Base-by-base conservation (phyloP, 2,113 vertebrate species). In the Spermophilus dauricus region DNA sequence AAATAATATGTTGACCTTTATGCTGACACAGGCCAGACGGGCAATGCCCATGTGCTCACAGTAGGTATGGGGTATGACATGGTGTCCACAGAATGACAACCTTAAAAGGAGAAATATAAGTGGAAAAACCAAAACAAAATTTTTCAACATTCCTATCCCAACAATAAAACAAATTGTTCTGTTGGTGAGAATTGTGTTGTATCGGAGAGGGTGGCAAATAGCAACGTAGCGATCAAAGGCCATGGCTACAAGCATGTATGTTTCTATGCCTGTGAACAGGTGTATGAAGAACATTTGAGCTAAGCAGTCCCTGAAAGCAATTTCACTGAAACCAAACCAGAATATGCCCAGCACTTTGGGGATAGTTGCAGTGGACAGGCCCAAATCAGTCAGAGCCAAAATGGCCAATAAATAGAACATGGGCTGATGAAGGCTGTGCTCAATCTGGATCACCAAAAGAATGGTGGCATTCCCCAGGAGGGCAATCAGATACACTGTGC, bases 281-380 rank as follows among this genome's bases (percentile, higher is more conserved):
- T 95, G 90, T 81, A 93, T 86, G 58, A 97, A 97, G 58, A 95
- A 93, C 94, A 94, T 96, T 37, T 97, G 96, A 32, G 73, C 45
- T 56, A 97, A 89, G 42, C 95, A 97, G 24, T 42, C 90, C 9
- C 80, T 51, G 56, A 96, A 95, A 17, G 37, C 30, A 83, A 97
- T 92, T 34, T 78, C 67, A 10, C n/a, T 56, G 1, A 75, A 28
- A 13, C 72, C 65, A 70, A 97, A 95, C 96, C 93, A 96, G 83
- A 97, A 93, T 58, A 87, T 72, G 63, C 69, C 84, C 70, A 96
- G 77, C 51, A 84, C 91, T 83, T 97, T 94, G 32, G 94, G 96
- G 39, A 90, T 84, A 32, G 83, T 94, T 22, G 91, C 83, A 0
- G 42, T 83, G 11, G 94, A 90, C 18, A 96, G 26, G 11, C 89